phyloP scores from a whole-genome alignment of 2,888 invertebrate genomes.

The Harpalus rubripes region DNA sequence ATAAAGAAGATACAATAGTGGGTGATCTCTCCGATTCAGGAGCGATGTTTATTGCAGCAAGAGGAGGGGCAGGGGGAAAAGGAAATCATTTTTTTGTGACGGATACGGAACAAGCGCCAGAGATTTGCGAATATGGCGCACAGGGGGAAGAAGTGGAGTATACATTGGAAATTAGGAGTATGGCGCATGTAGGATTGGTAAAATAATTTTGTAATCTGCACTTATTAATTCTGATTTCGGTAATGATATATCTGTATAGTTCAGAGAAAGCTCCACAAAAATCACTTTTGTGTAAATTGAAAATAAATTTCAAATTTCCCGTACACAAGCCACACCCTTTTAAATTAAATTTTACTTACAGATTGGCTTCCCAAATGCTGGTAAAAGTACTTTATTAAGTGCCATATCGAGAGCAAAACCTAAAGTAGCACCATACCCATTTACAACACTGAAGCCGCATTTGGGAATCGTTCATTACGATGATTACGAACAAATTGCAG shows the following conservation, averaged over 20 bases:
- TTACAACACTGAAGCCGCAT: slow-evolving; percentile 93
- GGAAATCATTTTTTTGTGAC: slow-evolving; percentile 96
- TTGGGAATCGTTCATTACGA: slow-evolving; percentile 93
- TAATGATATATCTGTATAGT: too few species aligned
- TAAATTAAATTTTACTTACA: too few species aligned
- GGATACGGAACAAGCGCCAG: slow-evolving; percentile 88
- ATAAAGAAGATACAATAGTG: slow-evolving; percentile 80
- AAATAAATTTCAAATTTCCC: too few species aligned
- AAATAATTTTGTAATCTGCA: slow-evolving; percentile 68
- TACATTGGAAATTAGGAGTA: slow-evolving; percentile 90
- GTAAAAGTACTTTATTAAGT: slow-evolving; percentile 93
- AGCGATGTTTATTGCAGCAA: slow-evolving; percentile 93
- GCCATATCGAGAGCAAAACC: slow-evolving; percentile 93
- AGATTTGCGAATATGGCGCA: slow-evolving; percentile 92
- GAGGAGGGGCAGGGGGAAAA: slow-evolving; percentile 97
- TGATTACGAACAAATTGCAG: slow-evolving; percentile 91
- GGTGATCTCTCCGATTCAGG: slow-evolving; percentile 85
- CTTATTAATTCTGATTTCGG: too few species aligned
- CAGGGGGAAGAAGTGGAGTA: slow-evolving; percentile 88
- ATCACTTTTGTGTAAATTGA: too few species aligned
- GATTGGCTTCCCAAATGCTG: slow-evolving; percentile 94
- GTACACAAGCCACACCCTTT: too few species aligned
- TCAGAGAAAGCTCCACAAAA: too few species aligned
- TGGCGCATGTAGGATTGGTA: slow-evolving; percentile 96
- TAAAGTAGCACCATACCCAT: slow-evolving; percentile 94